Conservation (phyloP, 1,140 invertebrate species). For the Temnothorax nylanderi region DNA sequence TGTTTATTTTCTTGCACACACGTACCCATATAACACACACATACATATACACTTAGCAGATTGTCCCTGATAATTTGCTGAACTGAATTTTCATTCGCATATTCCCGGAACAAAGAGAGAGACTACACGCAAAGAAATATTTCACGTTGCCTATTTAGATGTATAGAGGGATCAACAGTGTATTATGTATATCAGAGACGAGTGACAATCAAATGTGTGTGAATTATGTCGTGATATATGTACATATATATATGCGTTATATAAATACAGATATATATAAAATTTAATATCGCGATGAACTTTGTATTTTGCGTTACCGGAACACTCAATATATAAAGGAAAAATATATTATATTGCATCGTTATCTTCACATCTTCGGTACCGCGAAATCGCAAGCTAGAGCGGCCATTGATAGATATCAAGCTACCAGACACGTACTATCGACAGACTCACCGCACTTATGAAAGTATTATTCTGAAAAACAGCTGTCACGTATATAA, state of each 20-base stretch:
- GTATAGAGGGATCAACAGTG: constrained; percentile 52
- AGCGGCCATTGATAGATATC: constrained; percentile 15
- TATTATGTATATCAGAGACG: constrained; percentile 50
- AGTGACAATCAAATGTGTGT: constrained; percentile 54
- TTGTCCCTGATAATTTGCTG: constrained; percentile 3
- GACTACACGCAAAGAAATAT: not conserved
- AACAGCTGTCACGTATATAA: constrained; percentile 38
- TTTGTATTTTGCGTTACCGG: constrained; percentile 46
- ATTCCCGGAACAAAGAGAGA: not conserved
- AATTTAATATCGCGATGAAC: constrained; percentile 36
- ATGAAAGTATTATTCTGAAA: constrained; percentile 53
- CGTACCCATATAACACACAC: not conserved
- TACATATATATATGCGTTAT: not conserved
- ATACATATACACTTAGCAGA: constrained; percentile 6
- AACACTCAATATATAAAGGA: constrained; percentile 19
- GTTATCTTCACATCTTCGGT: constrained; percentile 26
- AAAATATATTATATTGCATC: constrained; percentile 22
- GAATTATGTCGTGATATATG: constrained; percentile 58
- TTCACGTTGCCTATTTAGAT: constrained; percentile 54
- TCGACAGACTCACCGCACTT: constrained; percentile 20
- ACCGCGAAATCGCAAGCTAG: not conserved
- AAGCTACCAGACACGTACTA: not conserved
- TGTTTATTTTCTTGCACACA: constrained; percentile 17
- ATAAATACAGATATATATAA: constrained; percentile 18
- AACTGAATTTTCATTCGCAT: constrained; percentile 16